Conservation (phyloP, 2,113 vertebrate genomes). For the Zosterops pallidus region DNA sequence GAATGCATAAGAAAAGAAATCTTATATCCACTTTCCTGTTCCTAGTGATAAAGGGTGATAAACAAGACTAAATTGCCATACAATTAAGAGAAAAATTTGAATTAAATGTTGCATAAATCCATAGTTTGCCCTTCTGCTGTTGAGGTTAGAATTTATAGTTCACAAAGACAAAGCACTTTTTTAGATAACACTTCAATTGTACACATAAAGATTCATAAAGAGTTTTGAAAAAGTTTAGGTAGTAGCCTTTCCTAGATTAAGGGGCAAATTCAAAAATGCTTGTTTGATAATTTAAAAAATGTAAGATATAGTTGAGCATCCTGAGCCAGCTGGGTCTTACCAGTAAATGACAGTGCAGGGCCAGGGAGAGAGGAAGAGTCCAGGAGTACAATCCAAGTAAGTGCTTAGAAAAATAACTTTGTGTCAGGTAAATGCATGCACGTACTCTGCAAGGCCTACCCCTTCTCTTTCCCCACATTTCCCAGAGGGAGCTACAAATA, state of each 20-base stretch:
- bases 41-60: not conserved
- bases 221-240: not conserved
- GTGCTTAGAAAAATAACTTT: not conserved
- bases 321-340: not conserved
- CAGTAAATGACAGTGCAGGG: not conserved
- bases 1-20: not conserved
- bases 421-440: not conserved
- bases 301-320: not conserved
- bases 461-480: fast-evolving
- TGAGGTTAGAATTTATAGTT: not conserved
- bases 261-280: not conserved
- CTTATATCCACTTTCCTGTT: not conserved
- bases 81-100: not conserved
- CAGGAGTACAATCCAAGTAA: not conserved
- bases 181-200: not conserved
- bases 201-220: not conserved
- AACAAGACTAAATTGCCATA: not conserved
- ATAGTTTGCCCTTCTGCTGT: not conserved
- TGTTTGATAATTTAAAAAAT: not conserved
- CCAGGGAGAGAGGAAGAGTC: not conserved
- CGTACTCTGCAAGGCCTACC: not conserved
- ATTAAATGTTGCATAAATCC: not conserved
- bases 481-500: not conserved
- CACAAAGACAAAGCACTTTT: not conserved
- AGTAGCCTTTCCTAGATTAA: not conserved